These are phyloP conservation scores for Eupithecia inturbata DNA, from an alignment of 2,888 invertebrate genomes.

Conservation along the genomic window DNA sequence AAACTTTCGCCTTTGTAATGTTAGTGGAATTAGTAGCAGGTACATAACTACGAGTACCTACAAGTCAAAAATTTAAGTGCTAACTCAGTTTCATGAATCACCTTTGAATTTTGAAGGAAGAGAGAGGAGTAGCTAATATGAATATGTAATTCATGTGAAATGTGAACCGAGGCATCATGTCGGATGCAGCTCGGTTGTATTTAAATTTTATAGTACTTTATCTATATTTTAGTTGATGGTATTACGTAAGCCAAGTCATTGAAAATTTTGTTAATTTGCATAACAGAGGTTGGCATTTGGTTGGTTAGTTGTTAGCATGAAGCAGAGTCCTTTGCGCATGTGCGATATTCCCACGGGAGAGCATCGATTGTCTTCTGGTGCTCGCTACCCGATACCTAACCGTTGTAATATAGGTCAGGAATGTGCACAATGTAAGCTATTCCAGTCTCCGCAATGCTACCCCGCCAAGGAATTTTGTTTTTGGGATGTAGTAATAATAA, in stretches of 20 bases:
- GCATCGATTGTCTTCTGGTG: constrained; percentile 76
- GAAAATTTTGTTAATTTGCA: constrained; percentile 39
- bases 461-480: constrained; percentile 23
- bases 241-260: constrained; percentile 20
- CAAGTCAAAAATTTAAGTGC: background rate
- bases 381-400: constrained; percentile 56
- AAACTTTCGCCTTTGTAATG: background rate
- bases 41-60: too few species aligned
- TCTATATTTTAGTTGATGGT: constrained; percentile 2
- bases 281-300: constrained; percentile 36
- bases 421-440: constrained; percentile 49
- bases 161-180: background rate
- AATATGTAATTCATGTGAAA: background rate
- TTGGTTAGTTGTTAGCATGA: constrained; percentile 41
- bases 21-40: too few species aligned
- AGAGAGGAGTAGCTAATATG: background rate
- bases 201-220: background rate
- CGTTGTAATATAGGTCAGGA: constrained; percentile 76
- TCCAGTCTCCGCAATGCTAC: constrained; percentile 35
- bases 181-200: background rate
- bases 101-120: background rate
- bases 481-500: constrained; percentile 54
- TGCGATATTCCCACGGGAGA: constrained; percentile 80
- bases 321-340: constrained; percentile 67
- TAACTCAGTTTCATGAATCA: background rate